These are phyloP conservation scores for Drosophila insularis DNA, from an alignment of 1,140 invertebrate genomes.

Conservation along the genomic window DNA sequence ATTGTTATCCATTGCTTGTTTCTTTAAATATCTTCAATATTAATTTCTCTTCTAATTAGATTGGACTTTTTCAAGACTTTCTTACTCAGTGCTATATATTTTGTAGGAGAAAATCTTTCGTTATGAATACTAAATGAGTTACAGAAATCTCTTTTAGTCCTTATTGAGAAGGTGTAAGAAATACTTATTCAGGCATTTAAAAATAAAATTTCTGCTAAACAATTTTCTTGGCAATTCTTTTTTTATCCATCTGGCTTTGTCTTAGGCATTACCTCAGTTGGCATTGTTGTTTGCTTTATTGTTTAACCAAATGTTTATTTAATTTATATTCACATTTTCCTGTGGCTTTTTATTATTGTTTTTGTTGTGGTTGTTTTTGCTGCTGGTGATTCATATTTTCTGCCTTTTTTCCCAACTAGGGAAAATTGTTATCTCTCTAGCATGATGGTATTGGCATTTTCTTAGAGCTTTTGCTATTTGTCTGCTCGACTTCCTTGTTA, in stretches of 20 bases:
- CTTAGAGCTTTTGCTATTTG: constrained; percentile 7
- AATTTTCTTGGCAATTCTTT: not conserved
- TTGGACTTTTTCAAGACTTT: too few species aligned
- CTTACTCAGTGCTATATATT: too few species aligned
- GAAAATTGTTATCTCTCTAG: constrained; percentile 38
- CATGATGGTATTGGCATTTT: constrained; percentile 40
- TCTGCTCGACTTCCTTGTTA: constrained; percentile 22
- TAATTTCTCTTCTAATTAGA: too few species aligned
- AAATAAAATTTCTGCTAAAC: not conserved
- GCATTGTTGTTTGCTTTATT: constrained; percentile 1
- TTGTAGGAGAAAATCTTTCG: too few species aligned
- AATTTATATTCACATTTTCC: constrained; percentile 12
- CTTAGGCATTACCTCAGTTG: not conserved
- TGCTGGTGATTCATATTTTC: constrained; percentile 22
- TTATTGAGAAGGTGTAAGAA: not conserved
- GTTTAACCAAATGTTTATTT: constrained; percentile 11
- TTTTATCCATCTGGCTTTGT: not conserved
- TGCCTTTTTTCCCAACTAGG: constrained; percentile 31
- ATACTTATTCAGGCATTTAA: not conserved
- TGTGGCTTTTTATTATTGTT: not conserved
- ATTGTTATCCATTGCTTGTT: too few species aligned
- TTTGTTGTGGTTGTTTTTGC: not conserved
- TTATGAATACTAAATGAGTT: too few species aligned
- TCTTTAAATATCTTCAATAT: too few species aligned
- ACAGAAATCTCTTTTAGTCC: too few species aligned